Conservation (phyloP, 2,888 invertebrate genomes). For the Argynnis bischoffii region DNA sequence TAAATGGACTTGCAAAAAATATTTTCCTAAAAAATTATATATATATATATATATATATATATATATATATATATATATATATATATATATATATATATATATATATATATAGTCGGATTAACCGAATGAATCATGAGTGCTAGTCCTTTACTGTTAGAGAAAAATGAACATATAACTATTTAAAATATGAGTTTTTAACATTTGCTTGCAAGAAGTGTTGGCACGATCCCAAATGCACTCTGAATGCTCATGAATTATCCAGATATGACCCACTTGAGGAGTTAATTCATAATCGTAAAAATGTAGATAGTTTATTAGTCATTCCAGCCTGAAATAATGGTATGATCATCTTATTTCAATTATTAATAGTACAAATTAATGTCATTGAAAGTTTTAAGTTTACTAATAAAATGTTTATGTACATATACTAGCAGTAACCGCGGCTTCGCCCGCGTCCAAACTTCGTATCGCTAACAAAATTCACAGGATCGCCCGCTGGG, state of each 20-base stretch:
- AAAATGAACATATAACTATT: not conserved
- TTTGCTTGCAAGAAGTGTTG: conserved; percentile 7
- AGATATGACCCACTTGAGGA: conserved; percentile 19
- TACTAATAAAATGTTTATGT: no score
- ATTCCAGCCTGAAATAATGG: conserved; percentile 8
- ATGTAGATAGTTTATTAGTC: conserved; percentile 10
- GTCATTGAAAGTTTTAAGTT: not conserved
- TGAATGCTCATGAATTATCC: conserved; percentile 20
- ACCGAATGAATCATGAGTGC: no score
- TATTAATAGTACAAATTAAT: not conserved
- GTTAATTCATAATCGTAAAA: conserved; percentile 10
- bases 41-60: no score
- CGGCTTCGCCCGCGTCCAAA: no score
- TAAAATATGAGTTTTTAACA: conserved; percentile 2
- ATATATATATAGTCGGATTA: no score
- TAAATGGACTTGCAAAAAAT: not conserved
- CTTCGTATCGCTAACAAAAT: no score
- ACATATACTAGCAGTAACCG: no score
- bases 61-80: no score
- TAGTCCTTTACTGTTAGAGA: no score
- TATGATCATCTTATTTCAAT: not conserved
- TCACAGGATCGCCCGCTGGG: no score
- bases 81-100: no score
- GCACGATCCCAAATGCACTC: conserved; percentile 21
- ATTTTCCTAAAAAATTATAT: no score